Evolutionary conservation across 2,888 invertebrate genomes (phyloP), one percentile per base, ranked within the genome.

Genomic region (Xestia ashworthii): DNA sequence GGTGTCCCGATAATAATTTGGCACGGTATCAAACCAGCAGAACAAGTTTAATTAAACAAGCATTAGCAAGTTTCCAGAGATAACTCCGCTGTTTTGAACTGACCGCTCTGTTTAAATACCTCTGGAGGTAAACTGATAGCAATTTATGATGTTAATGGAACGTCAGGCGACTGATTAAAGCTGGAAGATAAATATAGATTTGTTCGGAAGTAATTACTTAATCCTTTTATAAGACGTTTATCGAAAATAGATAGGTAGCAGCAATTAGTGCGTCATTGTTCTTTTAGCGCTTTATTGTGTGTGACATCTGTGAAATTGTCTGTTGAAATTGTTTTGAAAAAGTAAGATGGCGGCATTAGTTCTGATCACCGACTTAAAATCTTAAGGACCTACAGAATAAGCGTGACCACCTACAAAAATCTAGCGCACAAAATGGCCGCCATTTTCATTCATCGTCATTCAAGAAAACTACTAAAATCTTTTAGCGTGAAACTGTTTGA

Each of bases 41-140:
- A 79, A 87, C 88, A 89, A 92, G 74, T 92, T 92, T 89, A 90
- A 92, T 91, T 90, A 92, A 90, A 91, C 84, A 86, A 84, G 81
- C 87, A 90, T 90, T 89, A 89, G 78, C 68, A 79, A 84, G 70
- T 74, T 80, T 72, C 71, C 19, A 79, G 77, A 86, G 88, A 90
- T 87, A 87, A 79, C 74, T 72, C 64, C 44, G 38, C 66, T 79
- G 85, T 82, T 75, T 80, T 72, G 76, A 71, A 78, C 80, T 84
- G 76, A 69, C 82, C 86, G 79, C 70, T 84, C 50, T 46, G 68
- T 79, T 74, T 71, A 78, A 78, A 83, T 76, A 80, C 44, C 55
- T 73, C 19, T 46, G 38, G 62, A 85, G 71, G 85, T 73, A 76
- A 25, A 64, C 70, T 50, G 55, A 58, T 67, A 48, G 76, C 76